Conservation (phyloP, 2,797 vertebrate species). For the Glyptemys insculpta region DNA sequence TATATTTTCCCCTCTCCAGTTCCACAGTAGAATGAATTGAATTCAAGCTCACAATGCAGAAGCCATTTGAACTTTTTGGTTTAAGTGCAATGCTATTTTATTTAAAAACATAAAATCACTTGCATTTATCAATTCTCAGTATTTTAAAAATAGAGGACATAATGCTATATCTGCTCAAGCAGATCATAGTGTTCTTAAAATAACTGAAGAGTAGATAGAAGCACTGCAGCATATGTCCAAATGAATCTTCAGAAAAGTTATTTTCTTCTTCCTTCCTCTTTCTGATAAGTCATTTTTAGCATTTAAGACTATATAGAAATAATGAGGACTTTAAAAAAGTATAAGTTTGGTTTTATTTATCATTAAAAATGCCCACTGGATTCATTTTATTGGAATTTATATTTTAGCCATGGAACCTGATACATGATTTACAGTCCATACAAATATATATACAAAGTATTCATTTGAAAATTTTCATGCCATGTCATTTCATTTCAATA, state of each 20-base stretch:
- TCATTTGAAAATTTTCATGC: background rate
- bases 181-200: background rate
- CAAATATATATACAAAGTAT: background rate
- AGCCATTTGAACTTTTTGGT: background rate
- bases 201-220: background rate
- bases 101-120: background rate
- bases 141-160: background rate
- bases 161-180: background rate
- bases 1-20: background rate
- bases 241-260: background rate
- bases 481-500: background rate
- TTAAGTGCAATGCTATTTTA: background rate
- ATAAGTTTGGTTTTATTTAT: background rate
- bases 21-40: background rate
- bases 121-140: background rate
- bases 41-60: background rate
- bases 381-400: background rate
- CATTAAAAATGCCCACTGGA: background rate
- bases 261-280: background rate
- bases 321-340: background rate
- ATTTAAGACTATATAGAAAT: background rate
- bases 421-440: background rate
- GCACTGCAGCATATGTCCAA: background rate
- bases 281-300: background rate
- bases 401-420: background rate